phyloP scores from a whole-genome alignment of 1,140 invertebrate genomes.

The Lepidurus couesii region DNA sequence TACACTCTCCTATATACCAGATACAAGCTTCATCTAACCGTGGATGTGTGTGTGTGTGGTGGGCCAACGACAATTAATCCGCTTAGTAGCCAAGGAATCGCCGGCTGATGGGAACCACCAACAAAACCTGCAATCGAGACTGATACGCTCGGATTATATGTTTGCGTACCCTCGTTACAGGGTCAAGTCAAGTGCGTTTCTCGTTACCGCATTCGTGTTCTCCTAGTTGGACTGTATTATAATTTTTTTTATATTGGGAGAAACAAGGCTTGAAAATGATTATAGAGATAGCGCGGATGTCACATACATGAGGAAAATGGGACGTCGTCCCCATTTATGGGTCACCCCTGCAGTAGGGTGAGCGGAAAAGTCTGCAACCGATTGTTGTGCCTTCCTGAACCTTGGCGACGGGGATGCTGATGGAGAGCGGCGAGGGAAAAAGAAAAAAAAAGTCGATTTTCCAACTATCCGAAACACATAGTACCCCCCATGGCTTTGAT shows the following conservation, averaged over 20 bases:
- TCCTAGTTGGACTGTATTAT: neutral
- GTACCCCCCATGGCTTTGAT: slow-evolving; percentile 2
- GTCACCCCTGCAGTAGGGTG: neutral
- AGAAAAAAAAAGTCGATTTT: slow-evolving; percentile 6
- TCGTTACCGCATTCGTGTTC: neutral
- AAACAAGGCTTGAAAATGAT: slow-evolving; percentile 11
- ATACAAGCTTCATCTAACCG: neutral
- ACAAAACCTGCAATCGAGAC: neutral
- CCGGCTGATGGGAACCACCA: slow-evolving; percentile 6
- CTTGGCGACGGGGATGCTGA: slow-evolving; percentile 8
- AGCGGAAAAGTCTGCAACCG: slow-evolving; percentile 17
- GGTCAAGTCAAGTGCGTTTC: too few species aligned
- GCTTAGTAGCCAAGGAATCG: slow-evolving; percentile 17
- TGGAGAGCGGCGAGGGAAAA: neutral
- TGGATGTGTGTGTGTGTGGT: neutral
- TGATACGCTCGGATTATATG: neutral
- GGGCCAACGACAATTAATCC: slow-evolving; percentile 10
- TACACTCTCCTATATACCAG: neutral
- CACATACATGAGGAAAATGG: slow-evolving; percentile 9
- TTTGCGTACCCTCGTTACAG: neutral
- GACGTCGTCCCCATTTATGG: slow-evolving; percentile 10
- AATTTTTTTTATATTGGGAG: neutral
- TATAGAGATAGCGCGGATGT: neutral
- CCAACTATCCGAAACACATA: neutral
- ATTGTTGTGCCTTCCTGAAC: slow-evolving; percentile 22